These are phyloP conservation scores for Nettapus auritus DNA, from an alignment of 2,113 vertebrate species.

Conservation along the genomic window DNA sequence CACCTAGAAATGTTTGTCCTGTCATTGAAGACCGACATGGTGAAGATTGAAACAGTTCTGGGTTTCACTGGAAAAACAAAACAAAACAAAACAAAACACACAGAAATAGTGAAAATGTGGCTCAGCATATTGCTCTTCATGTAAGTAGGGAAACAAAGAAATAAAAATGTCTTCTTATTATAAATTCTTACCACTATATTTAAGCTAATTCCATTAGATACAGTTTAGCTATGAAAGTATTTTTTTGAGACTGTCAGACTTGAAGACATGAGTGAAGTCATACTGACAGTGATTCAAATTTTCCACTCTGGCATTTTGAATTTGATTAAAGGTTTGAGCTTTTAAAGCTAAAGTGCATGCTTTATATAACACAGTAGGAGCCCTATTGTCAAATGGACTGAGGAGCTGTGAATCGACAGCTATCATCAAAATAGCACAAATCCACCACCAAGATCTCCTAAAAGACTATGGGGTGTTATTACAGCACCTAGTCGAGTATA, in stretches of 20 bases:
- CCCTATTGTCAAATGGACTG: slow-evolving; percentile 19
- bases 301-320: slow-evolving; percentile 27
- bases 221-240: neutral
- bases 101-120: neutral
- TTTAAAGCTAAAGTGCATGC: slow-evolving; percentile 57
- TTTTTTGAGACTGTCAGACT: slow-evolving; percentile 27
- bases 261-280: slow-evolving; percentile 4
- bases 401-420: slow-evolving; percentile 22
- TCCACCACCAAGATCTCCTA: slow-evolving; percentile 36
- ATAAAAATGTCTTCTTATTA: neutral
- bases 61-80: neutral
- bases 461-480: slow-evolving; percentile 41
- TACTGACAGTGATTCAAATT: slow-evolving; percentile 37
- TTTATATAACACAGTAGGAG: slow-evolving; percentile 39
- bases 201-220: slow-evolving; percentile 28
- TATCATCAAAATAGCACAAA: slow-evolving; percentile 63
- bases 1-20: neutral
- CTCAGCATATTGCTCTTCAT: neutral
- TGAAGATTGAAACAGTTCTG: neutral
- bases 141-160: neutral
- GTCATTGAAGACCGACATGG: neutral
- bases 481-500: slow-evolving; percentile 44
- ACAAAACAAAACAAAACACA: too few species aligned
- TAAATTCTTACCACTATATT: neutral
- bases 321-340: slow-evolving; percentile 68